Percentiles rank a stretch among this genome's conserved stretches.
These are phyloP conservation scores for Mya arenaria DNA, from an alignment of 1,140 invertebrate species.

Conservation along the genomic window DNA sequence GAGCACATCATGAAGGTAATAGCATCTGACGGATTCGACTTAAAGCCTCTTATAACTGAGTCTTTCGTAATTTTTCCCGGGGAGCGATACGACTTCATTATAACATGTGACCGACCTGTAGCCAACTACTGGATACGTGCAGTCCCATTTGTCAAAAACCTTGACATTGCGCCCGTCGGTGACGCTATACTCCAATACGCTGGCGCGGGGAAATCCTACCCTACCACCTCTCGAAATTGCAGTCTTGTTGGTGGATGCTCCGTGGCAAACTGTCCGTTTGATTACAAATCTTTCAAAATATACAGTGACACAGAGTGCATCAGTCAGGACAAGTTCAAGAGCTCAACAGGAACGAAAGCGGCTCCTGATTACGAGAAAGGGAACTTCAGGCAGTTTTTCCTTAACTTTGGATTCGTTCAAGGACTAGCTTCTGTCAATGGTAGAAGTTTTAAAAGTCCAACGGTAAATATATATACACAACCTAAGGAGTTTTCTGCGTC, in stretches of 20 bases:
- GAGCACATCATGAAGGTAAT: conserved; percentile 90
- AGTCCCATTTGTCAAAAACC: conserved; percentile 83
- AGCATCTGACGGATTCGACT: conserved; percentile 89
- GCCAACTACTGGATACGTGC: conserved; percentile 92
- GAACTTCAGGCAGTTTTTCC: conserved; percentile 57
- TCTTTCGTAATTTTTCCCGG: conserved; percentile 81
- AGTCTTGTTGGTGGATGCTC: conserved; percentile 32
- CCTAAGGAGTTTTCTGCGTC: conserved; percentile 30
- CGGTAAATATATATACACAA: conserved; percentile 56
- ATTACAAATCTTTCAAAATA: no score
- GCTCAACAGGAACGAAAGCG: neutral
- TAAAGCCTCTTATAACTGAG: conserved; percentile 85
- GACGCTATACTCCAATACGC: conserved; percentile 90
- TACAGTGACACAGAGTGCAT: conserved; percentile 52
- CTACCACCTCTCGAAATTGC: conserved; percentile 66
- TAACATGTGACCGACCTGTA: conserved; percentile 87
- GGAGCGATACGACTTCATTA: conserved; percentile 92
- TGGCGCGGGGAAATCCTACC: conserved; percentile 74
- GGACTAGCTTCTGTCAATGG: neutral
- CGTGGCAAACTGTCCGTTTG: conserved; percentile 63
- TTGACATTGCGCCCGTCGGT: conserved; percentile 86
- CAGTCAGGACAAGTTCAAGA: conserved; percentile 25
- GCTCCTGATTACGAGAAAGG: neutral
- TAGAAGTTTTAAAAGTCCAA: conserved; percentile 48
- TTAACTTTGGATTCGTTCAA: conserved; percentile 57